Evolutionary conservation across 2,113 vertebrate species (phyloP).

Genomic region (Corvus hawaiiensis): DNA sequence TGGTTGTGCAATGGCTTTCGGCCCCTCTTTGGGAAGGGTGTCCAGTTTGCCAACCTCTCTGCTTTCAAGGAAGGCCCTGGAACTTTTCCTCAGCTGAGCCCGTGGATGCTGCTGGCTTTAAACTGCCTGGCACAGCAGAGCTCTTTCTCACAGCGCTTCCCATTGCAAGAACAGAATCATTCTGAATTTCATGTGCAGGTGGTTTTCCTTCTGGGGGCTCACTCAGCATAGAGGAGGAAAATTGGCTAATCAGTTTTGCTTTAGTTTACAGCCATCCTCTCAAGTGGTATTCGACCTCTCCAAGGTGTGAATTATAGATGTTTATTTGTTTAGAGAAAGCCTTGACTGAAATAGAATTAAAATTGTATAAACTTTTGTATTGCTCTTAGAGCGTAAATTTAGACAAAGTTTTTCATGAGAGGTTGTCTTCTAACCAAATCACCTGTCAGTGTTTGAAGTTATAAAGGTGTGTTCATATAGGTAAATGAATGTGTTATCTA

Average conservation of each 20-base stretch:
- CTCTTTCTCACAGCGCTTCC: neutral
- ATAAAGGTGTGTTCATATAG: neutral
- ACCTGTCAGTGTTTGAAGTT: neutral
- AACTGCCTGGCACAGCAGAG: neutral
- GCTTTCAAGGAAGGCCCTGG: neutral
- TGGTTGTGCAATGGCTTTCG: rapidly evolving
- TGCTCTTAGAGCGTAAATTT: neutral
- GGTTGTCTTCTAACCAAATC: neutral
- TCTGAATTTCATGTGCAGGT: neutral
- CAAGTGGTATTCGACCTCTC: neutral
- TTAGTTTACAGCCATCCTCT: neutral
- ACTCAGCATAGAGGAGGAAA: neutral
- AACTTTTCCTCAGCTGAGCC: neutral
- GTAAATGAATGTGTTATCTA: neutral
- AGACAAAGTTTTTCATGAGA: neutral
- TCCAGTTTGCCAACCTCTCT: neutral
- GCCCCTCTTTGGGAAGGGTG: neutral
- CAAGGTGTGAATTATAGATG: neutral
- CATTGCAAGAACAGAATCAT: neutral
- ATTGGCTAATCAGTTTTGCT: neutral
- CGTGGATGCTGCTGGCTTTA: neutral
- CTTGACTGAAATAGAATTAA: neutral
- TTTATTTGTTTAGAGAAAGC: slow-evolving; percentile 22
- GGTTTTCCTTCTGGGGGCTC: neutral
- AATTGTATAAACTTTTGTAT: neutral